phyloP scores from a whole-genome alignment of 2,113 vertebrate genomes.

The Syrrhaptes paradoxus region DNA sequence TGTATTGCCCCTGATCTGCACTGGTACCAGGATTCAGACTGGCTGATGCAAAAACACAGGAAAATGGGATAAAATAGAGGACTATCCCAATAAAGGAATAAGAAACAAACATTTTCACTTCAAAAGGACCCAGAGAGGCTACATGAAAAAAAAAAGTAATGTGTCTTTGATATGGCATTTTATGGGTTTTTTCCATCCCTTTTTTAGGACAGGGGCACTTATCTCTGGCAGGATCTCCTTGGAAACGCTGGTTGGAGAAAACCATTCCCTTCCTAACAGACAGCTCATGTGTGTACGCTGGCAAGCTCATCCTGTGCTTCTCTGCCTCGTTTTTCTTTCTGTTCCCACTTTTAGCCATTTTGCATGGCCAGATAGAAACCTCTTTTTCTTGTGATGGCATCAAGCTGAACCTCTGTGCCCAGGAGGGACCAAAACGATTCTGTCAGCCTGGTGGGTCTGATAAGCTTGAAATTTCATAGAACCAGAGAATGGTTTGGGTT shows the following conservation, averaged over 20 bases:
- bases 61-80: background rate
- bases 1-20: background rate
- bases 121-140: background rate
- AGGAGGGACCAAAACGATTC: rapidly evolving
- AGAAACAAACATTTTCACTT: constrained; percentile 12
- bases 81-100: background rate
- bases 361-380: background rate
- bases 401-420: background rate
- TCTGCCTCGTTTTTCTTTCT: background rate
- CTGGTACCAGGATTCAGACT: background rate
- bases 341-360: background rate
- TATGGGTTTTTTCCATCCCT: background rate
- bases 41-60: background rate
- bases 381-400: background rate
- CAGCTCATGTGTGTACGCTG: rapidly evolving
- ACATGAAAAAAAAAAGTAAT: background rate
- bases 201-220: constrained; percentile 1
- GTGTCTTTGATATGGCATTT: background rate
- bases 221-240: constrained; percentile 23
- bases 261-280: background rate
- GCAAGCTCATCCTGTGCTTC: background rate
- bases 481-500: too few relatives aligned
- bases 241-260: constrained; percentile 1
- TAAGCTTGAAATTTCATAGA: rapidly evolving
- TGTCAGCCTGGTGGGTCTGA: background rate